phyloP scores from a whole-genome alignment of 2,113 vertebrate genomes.

The Forbesichthys agassizii region DNA sequence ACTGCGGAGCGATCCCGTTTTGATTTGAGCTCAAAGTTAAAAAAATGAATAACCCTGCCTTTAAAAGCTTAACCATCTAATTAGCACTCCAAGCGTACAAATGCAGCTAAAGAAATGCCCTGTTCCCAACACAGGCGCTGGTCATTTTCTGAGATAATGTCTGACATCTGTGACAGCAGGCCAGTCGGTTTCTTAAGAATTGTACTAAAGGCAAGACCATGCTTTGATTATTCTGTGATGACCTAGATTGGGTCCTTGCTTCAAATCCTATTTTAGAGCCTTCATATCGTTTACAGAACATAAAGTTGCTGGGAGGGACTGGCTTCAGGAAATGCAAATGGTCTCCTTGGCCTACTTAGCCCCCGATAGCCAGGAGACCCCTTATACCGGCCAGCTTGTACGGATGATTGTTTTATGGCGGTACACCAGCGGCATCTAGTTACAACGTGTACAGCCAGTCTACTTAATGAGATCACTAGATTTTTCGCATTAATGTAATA shows the following conservation, averaged over 20 bases:
- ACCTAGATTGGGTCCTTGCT: conserved; percentile 65
- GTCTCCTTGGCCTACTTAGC: conserved; percentile 69
- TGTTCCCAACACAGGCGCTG: too few species aligned
- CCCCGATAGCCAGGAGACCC: conserved; percentile 52
- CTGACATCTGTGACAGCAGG: too few species aligned
- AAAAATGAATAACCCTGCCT: too few species aligned
- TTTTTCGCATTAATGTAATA: not conserved
- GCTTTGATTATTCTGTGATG: conserved; percentile 53
- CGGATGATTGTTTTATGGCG: too few species aligned
- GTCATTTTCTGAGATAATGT: too few species aligned
- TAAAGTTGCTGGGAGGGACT: conserved; percentile 11
- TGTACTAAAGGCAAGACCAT: conserved; percentile 41
- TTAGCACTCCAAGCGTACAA: too few species aligned
- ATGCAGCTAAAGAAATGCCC: too few species aligned
- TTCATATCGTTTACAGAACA: too few species aligned
- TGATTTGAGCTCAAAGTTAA: too few species aligned
- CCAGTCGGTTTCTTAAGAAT: too few species aligned
- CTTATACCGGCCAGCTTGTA: conserved; percentile 58
- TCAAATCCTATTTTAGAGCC: conserved; percentile 41
- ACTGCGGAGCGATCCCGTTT: too few species aligned
- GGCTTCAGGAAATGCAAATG: conserved; percentile 66
- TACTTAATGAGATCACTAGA: not conserved
- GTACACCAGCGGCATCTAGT: conserved; percentile 25
- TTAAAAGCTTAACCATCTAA: too few species aligned
- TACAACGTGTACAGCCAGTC: conserved; percentile 6